Conservation (phyloP, 2,797 vertebrate genomes). For the Mastacembelus armatus region DNA sequence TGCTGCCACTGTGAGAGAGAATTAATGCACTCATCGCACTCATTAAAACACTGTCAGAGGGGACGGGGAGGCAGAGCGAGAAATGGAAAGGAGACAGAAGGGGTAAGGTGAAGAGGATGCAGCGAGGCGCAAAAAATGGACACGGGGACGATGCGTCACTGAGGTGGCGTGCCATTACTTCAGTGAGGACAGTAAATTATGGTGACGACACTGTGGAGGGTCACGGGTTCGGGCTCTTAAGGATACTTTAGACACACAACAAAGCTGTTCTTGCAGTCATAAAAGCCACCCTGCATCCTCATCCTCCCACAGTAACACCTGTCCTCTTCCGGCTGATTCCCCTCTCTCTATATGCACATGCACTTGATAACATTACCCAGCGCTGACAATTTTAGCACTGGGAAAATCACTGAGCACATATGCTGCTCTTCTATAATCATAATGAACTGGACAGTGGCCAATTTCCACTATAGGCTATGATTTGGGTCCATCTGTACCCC, state of each 20-base stretch:
- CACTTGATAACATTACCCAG: conserved; percentile 59
- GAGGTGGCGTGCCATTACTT: conserved; percentile 26
- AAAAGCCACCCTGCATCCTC: conserved; percentile 48
- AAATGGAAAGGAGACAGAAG: conserved; percentile 29
- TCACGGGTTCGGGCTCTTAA: conserved; percentile 55
- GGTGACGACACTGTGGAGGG: conserved; percentile 20
- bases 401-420: conserved; percentile 72
- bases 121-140: conserved; percentile 52
- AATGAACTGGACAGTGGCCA: conserved; percentile 75
- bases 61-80: conserved; percentile 48
- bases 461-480: conserved; percentile 76
- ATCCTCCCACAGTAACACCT: conserved; percentile 57
- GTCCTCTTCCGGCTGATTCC: conserved; percentile 50
- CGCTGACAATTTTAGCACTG: conserved; percentile 54
- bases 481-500: conserved; percentile 77
- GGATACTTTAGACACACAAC: conserved; percentile 47
- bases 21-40: conserved; percentile 71
- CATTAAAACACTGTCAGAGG: conserved; percentile 70
- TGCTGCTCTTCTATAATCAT: conserved; percentile 71
- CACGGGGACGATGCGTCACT: conserved; percentile 25
- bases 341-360: conserved; percentile 1
- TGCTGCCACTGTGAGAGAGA: conserved; percentile 73
- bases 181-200: conserved; percentile 25
- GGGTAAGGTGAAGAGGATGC: conserved; percentile 34
- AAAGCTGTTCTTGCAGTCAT: conserved; percentile 57